Conservation (phyloP, 2,797 vertebrate genomes). For the Anas capensis region DNA sequence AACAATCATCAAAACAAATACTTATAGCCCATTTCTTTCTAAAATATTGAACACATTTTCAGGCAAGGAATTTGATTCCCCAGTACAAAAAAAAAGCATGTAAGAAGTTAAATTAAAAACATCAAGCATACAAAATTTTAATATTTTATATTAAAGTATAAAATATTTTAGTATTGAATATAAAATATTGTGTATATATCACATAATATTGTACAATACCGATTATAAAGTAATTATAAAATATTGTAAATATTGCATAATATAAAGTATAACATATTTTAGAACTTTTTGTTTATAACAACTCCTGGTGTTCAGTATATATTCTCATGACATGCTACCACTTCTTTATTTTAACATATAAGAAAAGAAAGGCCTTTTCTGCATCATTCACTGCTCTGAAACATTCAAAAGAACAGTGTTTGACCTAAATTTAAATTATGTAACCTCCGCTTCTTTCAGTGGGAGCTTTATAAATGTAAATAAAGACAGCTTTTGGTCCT, state of each 20-base stretch:
- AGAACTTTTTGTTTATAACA: not conserved
- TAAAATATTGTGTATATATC: too few species aligned
- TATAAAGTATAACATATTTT: too few species aligned
- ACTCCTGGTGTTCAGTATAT: not conserved
- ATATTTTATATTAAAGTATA: too few species aligned
- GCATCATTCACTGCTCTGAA: not conserved
- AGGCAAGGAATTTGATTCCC: not conserved
- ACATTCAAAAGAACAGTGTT: not conserved
- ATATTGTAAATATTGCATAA: too few species aligned
- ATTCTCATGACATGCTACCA: not conserved
- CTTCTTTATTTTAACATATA: not conserved
- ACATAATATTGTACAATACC: too few species aligned
- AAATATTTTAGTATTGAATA: too few species aligned
- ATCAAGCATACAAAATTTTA: not conserved
- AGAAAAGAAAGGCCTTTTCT: not conserved
- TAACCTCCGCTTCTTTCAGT: not conserved
- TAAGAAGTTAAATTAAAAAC: not conserved
- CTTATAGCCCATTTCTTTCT: not conserved
- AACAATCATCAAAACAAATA: not conserved
- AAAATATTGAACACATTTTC: not conserved
- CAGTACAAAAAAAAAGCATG: fast-evolving
- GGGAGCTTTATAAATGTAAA: conserved; percentile 17
- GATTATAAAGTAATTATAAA: too few species aligned
- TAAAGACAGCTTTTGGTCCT: conserved; percentile 22
- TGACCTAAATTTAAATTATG: conserved; percentile 49